phyloP scores from a whole-genome alignment of 2,113 vertebrate genomes.

The Coptodon bakossiorum region DNA sequence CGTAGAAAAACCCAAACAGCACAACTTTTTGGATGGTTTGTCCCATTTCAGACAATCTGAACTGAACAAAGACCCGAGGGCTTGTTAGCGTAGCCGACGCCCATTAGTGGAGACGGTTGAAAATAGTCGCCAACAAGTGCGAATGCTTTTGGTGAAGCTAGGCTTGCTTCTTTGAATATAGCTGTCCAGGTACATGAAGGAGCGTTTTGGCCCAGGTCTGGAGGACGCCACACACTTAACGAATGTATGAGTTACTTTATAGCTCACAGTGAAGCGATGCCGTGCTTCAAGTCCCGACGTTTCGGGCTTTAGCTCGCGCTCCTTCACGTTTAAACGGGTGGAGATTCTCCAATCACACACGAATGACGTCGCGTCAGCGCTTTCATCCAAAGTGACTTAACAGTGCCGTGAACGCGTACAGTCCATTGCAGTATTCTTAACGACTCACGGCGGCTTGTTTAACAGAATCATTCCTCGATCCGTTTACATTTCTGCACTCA shows the following conservation, averaged over 20 bases:
- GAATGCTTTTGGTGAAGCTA: not conserved
- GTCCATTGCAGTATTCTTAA: constrained; percentile 8
- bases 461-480: not conserved
- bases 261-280: not conserved
- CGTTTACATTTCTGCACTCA: constrained; percentile 22
- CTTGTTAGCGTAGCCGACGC: not conserved
- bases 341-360: constrained; percentile 27
- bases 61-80: not conserved
- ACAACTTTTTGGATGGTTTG: not conserved
- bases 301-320: not conserved
- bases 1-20: not conserved
- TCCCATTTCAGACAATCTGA: not conserved
- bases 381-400: constrained; percentile 27
- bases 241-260: constrained; percentile 39
- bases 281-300: not conserved
- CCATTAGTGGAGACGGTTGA: not conserved
- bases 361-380: not conserved
- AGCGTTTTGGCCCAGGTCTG: not conserved
- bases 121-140: not conserved
- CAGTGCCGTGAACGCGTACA: not conserved
- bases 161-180: not conserved
- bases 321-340: constrained; percentile 18
- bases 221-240: not conserved
- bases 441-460: not conserved
- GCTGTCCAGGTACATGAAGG: not conserved